Evolutionary conservation across 2,113 vertebrate species (phyloP).

Genomic region (Amphilophus citrinellus): DNA sequence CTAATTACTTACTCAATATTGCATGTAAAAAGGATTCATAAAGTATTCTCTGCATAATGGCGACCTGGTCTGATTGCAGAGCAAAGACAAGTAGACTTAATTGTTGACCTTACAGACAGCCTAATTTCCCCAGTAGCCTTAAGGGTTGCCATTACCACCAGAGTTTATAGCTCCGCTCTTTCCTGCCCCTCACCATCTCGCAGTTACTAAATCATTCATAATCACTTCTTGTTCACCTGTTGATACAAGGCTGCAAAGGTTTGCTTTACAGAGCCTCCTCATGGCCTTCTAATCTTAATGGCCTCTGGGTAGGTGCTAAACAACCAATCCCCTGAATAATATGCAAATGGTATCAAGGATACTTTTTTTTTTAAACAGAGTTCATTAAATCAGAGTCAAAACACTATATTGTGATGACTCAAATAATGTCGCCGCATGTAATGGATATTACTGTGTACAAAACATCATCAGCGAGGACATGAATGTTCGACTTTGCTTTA

Average conservation of each 20-base stretch:
- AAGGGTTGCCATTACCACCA: constrained; percentile 33
- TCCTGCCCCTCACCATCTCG: constrained; percentile 20
- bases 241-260: constrained; percentile 1
- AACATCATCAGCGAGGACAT: constrained; percentile 14
- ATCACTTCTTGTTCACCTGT: constrained; percentile 36
- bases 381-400: constrained; percentile 17
- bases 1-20: background rate
- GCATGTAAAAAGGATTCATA: background rate
- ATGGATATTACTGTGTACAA: constrained; percentile 15
- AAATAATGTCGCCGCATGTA: background rate
- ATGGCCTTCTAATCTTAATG: background rate
- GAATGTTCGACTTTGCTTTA: background rate
- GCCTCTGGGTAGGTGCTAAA: constrained; percentile 15
- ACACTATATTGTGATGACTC: background rate
- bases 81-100: constrained; percentile 36
- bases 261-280: constrained; percentile 21
- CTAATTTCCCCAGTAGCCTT: constrained; percentile 52
- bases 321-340: background rate
- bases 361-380: background rate
- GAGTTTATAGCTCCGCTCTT: constrained; percentile 32
- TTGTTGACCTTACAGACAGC: constrained; percentile 34
- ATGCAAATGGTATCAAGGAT: background rate
- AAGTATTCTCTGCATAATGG: background rate
- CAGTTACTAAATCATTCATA: constrained; percentile 58
- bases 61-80: constrained; percentile 46